These are phyloP conservation scores for Anableps anableps DNA, from an alignment of 2,797 vertebrate genomes.

Conservation along the genomic window DNA sequence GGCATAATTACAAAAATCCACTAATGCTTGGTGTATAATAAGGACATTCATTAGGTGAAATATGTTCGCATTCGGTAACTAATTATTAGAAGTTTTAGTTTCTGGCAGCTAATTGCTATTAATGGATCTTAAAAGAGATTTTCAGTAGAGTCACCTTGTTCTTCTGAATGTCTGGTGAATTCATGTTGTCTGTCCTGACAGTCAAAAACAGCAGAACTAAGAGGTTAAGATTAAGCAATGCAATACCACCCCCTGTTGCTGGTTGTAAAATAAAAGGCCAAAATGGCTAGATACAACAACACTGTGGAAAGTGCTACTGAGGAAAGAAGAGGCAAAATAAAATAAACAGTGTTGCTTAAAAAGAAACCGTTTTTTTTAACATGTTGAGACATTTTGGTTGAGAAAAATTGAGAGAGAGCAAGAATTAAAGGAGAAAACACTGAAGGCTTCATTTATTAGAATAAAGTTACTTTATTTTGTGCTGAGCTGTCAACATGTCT, in stretches of 20 bases:
- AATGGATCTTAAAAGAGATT: slow-evolving; percentile 75
- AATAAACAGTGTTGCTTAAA: background rate
- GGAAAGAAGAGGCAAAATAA: background rate
- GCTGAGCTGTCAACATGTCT: background rate
- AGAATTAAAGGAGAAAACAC: background rate
- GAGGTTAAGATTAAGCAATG: background rate
- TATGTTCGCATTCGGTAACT: slow-evolving; percentile 70
- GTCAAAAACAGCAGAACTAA: background rate
- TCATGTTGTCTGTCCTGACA: slow-evolving; percentile 3
- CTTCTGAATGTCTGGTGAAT: slow-evolving; percentile 7
- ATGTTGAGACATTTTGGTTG: background rate
- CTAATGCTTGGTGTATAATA: slow-evolving; percentile 10
- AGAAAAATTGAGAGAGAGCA: background rate
- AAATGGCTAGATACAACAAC: background rate
- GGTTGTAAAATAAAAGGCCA: background rate
- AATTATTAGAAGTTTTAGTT: slow-evolving; percentile 76
- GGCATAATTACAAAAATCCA: slow-evolving; percentile 6
- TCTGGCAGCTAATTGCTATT: slow-evolving; percentile 74
- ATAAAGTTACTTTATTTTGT: background rate
- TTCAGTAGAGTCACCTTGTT: slow-evolving; percentile 27
- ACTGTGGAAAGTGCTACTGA: background rate
- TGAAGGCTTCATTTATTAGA: background rate
- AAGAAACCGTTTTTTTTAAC: background rate
- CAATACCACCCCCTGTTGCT: background rate
- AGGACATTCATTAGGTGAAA: slow-evolving; percentile 53